Conservation (phyloP, 2,888 invertebrate genomes). For the Laspeyria flexula region DNA sequence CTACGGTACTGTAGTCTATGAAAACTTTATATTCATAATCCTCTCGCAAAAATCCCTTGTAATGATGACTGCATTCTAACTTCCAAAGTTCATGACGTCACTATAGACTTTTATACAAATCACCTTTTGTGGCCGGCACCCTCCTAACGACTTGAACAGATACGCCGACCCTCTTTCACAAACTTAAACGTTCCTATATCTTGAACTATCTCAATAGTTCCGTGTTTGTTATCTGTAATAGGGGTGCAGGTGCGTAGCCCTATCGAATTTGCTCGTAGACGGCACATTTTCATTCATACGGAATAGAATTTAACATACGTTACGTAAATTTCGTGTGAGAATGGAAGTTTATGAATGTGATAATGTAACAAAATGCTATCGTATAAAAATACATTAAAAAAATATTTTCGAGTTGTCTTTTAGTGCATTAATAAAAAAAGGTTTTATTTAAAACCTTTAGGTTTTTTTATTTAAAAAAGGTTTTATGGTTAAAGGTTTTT, state of each 20-base stretch:
- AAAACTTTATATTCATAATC: background rate
- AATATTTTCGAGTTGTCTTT: no score
- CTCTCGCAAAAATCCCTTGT: background rate
- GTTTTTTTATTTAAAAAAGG: no score
- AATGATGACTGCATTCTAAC: conserved; percentile 4
- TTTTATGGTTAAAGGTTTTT: no score
- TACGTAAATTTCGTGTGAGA: conserved; percentile 2
- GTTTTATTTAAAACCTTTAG: no score
- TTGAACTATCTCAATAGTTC: conserved; percentile 35
- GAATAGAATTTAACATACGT: conserved; percentile 52
- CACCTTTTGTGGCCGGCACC: conserved; percentile 27
- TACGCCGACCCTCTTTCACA: conserved; percentile 24
- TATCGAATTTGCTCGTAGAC: conserved; percentile 48
- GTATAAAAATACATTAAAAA: no score
- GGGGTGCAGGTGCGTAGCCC: conserved; percentile 47
- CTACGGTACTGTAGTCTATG: no score
- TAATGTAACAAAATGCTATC: conserved; percentile 15
- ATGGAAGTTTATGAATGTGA: no score
- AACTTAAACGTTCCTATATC: conserved; percentile 27
- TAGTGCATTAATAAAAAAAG: no score
- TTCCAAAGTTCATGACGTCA: background rate
- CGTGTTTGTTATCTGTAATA: conserved; percentile 37
- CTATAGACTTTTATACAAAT: conserved; percentile 32
- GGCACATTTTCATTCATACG: conserved; percentile 16
- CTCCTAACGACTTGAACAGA: conserved; percentile 32